Evolutionary conservation across 2,888 invertebrate genomes (phyloP).

Genomic region (Pteria penguin): DNA sequence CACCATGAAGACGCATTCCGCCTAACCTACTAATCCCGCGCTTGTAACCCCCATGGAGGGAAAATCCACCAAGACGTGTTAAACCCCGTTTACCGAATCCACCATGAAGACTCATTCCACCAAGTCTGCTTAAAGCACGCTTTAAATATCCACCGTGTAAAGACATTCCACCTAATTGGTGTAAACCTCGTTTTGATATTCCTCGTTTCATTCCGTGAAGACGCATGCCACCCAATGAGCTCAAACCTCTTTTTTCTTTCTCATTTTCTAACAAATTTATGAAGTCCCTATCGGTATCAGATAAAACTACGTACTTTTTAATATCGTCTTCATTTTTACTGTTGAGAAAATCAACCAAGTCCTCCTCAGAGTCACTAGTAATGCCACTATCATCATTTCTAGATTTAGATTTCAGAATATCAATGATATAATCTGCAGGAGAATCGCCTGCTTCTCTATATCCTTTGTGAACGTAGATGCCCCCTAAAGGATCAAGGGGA

Average conservation of each 20-base stretch:
- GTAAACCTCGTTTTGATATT: constrained; percentile 2
- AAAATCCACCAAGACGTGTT: constrained; percentile 5
- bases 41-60: constrained; percentile 14
- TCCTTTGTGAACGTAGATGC: constrained; percentile 9
- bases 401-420: not conserved
- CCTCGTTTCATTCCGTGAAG: constrained; percentile 9
- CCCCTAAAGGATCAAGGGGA: constrained; percentile 16
- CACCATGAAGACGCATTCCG: constrained; percentile 10
- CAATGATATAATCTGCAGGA: not conserved
- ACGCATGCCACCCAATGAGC: constrained; percentile 7
- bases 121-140: constrained; percentile 11
- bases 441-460: constrained; percentile 7
- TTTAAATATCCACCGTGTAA: not conserved
- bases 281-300: not conserved
- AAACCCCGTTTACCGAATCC: not conserved
- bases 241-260: constrained; percentile 1
- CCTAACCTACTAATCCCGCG: constrained; percentile 8
- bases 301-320: not conserved
- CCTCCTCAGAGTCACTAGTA: not conserved
- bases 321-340: not conserved
- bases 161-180: constrained; percentile 10
- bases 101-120: constrained; percentile 12
- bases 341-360: not conserved
- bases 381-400: not conserved
- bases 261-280: not conserved